A percentile compares a stretch with the other conserved stretches of the same genome.
Evolutionary conservation across 2,113 vertebrate species (phyloP).

Genomic region (Marmota monax): DNA sequence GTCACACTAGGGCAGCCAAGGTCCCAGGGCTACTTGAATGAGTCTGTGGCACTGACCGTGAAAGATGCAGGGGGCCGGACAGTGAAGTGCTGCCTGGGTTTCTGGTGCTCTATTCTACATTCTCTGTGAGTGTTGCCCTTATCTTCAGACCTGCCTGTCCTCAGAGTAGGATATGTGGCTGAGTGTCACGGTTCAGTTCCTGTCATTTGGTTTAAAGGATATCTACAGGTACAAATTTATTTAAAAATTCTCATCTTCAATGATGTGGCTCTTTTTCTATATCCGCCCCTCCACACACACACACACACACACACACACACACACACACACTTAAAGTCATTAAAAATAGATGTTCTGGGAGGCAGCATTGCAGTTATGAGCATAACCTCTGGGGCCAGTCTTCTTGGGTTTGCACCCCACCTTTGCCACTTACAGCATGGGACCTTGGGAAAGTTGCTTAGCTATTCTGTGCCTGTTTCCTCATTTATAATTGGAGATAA

Average conservation of each 20-base stretch:
- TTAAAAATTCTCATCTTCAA: not conserved
- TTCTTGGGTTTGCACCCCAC: not conserved
- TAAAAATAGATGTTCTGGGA: not conserved
- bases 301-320: too few relatives aligned
- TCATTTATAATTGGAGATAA: not conserved
- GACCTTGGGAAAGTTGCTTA: not conserved
- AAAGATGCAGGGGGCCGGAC: not conserved
- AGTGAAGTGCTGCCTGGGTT: not conserved
- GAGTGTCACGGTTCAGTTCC: not conserved
- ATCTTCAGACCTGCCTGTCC: not conserved
- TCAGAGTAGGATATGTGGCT: not conserved
- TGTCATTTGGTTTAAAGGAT: not conserved
- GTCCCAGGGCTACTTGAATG: not conserved
- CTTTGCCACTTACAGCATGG: not conserved
- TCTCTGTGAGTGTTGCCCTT: not conserved
- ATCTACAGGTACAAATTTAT: not conserved
- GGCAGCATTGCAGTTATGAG: not conserved
- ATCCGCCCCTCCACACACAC: not conserved
- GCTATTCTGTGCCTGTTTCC: not conserved
- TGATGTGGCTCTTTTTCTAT: not conserved
- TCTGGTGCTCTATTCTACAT: too few relatives aligned
- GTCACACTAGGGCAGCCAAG: not conserved
- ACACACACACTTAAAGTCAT: slow-evolving; percentile 1
- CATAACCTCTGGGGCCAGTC: not conserved
- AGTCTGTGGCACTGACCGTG: not conserved